A percentile compares a stretch with the other conserved stretches of the same genome.
These are phyloP conservation scores for Eilema griseolum DNA, from an alignment of 2,888 invertebrate species.

Conservation along the genomic window DNA sequence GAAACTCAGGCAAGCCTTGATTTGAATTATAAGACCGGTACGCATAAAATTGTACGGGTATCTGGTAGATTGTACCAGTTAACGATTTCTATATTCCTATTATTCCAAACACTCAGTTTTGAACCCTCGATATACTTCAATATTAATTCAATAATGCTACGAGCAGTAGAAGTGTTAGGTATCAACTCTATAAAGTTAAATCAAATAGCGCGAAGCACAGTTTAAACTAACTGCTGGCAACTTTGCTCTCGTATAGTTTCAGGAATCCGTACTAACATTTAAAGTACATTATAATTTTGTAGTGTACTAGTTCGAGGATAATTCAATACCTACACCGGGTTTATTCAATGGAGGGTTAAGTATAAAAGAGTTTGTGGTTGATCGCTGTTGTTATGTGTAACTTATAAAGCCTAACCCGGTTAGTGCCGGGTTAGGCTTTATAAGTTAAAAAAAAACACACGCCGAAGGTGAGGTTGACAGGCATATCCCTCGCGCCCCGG, in stretches of 20 bases:
- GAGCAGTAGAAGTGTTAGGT: constrained; percentile 6
- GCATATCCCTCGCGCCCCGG: too few relatives aligned
- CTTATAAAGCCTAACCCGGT: neutral
- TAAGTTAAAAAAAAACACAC: too few relatives aligned
- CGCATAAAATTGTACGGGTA: too few relatives aligned
- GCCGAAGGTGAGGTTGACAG: too few relatives aligned
- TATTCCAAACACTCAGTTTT: neutral
- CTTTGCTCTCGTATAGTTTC: constrained; percentile 40
- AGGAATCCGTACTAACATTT: constrained; percentile 45
- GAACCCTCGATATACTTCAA: neutral
- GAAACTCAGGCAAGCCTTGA: too few relatives aligned
- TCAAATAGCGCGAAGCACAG: constrained; percentile 28
- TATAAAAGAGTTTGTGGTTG: neutral
- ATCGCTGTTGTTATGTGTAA: neutral
- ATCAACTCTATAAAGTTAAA: constrained; percentile 5
- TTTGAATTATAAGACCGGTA: too few relatives aligned
- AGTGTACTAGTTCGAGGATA: constrained; percentile 29
- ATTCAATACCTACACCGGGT: constrained; percentile 33
- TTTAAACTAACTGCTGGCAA: constrained; percentile 41
- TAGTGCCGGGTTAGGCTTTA: too few relatives aligned
- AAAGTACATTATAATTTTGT: constrained; percentile 44
- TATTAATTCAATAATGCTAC: constrained; percentile 7
- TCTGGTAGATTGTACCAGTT: too few relatives aligned
- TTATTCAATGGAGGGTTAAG: constrained; percentile 19
- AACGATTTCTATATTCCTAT: neutral